Evolutionary conservation across 1,140 invertebrate genomes (phyloP), one percentile per base, ranked within the genome.

Genomic region (Nephila pilipes): DNA sequence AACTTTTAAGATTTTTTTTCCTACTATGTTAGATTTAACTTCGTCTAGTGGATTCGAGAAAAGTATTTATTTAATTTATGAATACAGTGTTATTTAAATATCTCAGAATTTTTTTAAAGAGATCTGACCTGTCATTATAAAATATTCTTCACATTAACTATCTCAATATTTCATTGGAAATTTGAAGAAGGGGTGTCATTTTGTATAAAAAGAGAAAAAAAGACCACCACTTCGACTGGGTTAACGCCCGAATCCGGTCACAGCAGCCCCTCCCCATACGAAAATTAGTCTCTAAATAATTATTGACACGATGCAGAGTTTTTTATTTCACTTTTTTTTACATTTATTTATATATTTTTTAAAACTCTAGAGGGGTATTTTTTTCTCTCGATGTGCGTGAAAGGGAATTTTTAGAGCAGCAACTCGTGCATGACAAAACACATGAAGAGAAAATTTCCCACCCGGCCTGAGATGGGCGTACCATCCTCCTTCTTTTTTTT

Each of bases 341-440:
- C 60, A 65, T n/a, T 65, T 65, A 65, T 65, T 65, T 65, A 65
- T 65, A 65, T 25, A 65, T 12, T 65, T 65, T 65, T 55, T 85
- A 57, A 29, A 14, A 25, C 65, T 25, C 5, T 16, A 32, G 29
- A 1, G 46, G 20, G 25, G 54, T 54, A n/a, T 38, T 81, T 81
- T 81, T 81, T n/a, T n/a, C n/a, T 81, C 80, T 81, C 80, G 5
- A 55, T 25, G 46, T n/a, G 80, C 20, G 20, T 36, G 60, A 22
- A 54, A 54, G 25, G 85, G 20, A 87, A 36, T 63, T 87, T 63
- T 87, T 87, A 36, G 46, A 60, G 57, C 3, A 87, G n/a, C 90
- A 85, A 92, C 81, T 85, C 90, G 90, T 92, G 90, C 90, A 92
- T 92, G 90, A 92, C 90, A 92, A 92, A 92, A 85, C 81, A 92